Conservation (phyloP, 1,140 invertebrate genomes). For the Zaprionus tsacasi region DNA sequence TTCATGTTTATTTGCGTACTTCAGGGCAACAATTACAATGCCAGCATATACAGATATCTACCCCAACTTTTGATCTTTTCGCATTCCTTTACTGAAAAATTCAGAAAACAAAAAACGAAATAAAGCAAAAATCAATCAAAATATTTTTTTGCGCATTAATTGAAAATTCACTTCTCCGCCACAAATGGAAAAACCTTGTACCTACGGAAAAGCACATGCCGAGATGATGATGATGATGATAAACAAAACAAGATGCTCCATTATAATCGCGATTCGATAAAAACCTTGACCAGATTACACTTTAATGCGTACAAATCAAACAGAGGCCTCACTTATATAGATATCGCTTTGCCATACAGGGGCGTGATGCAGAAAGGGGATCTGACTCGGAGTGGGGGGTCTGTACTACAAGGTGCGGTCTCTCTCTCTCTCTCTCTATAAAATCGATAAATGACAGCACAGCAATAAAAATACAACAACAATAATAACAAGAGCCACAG, state of each 20-base stretch:
- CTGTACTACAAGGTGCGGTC: slow-evolving; percentile 40
- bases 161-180: slow-evolving; percentile 28
- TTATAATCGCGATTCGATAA: slow-evolving; percentile 36
- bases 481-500: slow-evolving; percentile 38
- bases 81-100: slow-evolving; percentile 36
- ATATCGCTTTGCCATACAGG: slow-evolving; percentile 33
- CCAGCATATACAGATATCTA: not conserved
- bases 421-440: slow-evolving; percentile 39
- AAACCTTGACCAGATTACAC: slow-evolving; percentile 77
- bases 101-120: slow-evolving; percentile 8
- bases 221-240: slow-evolving; percentile 40
- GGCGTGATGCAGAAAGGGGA: not conserved
- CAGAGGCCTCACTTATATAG: slow-evolving; percentile 58
- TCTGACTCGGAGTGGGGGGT: not conserved
- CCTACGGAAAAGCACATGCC: slow-evolving; percentile 12
- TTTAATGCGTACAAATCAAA: slow-evolving; percentile 77
- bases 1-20: slow-evolving; percentile 5
- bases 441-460: slow-evolving; percentile 80
- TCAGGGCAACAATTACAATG: slow-evolving; percentile 27
- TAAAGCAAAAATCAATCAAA: slow-evolving; percentile 50
- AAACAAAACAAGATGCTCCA: slow-evolving; percentile 61
- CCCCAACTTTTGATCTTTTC: slow-evolving; percentile 26
- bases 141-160: slow-evolving; percentile 29
- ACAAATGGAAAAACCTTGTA: slow-evolving; percentile 21
- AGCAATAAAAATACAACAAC: slow-evolving; percentile 65